Evolutionary conservation across 2,113 vertebrate genomes (phyloP).

Genomic region (Myodes glareolus): DNA sequence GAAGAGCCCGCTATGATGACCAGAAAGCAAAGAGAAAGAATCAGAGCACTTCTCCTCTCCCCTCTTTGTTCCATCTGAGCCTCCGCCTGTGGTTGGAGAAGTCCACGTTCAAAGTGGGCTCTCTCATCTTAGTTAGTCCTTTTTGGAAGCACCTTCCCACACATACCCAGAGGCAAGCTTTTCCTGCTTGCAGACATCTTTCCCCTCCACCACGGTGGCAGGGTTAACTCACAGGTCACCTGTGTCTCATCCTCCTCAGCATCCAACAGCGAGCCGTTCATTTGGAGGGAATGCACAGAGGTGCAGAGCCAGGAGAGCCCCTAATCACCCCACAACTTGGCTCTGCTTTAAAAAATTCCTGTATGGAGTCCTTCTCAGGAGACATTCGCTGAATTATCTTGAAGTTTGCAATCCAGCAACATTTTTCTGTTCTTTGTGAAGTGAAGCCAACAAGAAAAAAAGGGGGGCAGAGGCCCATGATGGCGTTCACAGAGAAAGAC

Average conservation of each 20-base stretch:
- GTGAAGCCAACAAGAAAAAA: background rate
- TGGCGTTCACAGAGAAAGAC: background rate
- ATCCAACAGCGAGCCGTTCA: no score
- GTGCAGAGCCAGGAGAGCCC: background rate
- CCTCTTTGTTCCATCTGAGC: background rate
- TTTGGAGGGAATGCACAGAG: background rate
- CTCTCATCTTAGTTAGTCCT: background rate
- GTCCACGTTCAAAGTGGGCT: background rate
- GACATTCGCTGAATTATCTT: background rate
- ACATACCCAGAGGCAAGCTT: background rate
- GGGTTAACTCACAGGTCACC: background rate
- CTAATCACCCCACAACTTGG: background rate
- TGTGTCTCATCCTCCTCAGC: no score
- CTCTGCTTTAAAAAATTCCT: background rate
- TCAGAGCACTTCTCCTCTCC: background rate
- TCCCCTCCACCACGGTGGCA: no score
- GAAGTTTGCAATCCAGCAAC: background rate
- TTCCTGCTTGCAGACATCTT: no score
- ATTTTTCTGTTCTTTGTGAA: background rate
- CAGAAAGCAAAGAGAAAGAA: background rate
- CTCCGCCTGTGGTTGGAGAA: background rate
- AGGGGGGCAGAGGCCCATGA: rapidly evolving
- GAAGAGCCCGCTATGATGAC: background rate
- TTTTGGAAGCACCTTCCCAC: background rate
- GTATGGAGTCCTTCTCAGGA: background rate